Conservation (phyloP, 1,140 invertebrate genomes). For the Helicorthomorpha holstii region DNA sequence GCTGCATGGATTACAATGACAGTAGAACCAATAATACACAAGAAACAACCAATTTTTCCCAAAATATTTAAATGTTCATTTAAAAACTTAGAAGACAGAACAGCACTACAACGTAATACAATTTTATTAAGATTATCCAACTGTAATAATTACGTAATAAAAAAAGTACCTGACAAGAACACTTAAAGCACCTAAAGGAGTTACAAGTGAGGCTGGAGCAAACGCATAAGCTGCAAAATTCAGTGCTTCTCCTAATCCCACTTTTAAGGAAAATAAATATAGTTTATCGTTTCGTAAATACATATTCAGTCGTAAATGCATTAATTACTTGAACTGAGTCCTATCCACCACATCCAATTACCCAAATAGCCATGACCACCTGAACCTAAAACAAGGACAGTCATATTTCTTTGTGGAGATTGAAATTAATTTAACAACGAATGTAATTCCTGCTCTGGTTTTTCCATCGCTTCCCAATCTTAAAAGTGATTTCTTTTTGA, state of each 20-base stretch:
- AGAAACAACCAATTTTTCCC: conserved; percentile 82
- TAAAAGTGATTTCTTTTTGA: conserved; percentile 81
- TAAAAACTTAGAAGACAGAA: conserved; percentile 72
- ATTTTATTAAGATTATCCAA: too few species aligned
- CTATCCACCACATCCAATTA: conserved; percentile 91
- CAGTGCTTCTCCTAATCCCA: conserved; percentile 79
- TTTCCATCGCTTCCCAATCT: conserved; percentile 46
- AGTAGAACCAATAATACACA: conserved; percentile 83
- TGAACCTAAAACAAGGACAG: conserved; percentile 24
- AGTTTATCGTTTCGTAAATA: neutral
- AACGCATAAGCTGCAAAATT: conserved; percentile 95
- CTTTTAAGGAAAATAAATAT: conserved; percentile 34
- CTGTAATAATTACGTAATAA: too few species aligned
- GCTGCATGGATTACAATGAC: conserved; percentile 88
- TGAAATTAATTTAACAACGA: neutral
- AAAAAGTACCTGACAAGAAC: conserved; percentile 51
- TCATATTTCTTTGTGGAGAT: too few species aligned
- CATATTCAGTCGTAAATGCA: neutral
- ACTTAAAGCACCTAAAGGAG: conserved; percentile 84
- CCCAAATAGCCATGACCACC: conserved; percentile 86
- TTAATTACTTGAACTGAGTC: conserved; percentile 66
- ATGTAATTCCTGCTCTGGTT: conserved; percentile 45
- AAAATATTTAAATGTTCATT: conserved; percentile 81
- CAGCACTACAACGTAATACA: too few species aligned
- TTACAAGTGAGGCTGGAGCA: conserved; percentile 87